Percentiles rank a stretch among this genome's conserved stretches.
These are phyloP conservation scores for Clostera curtula DNA, from an alignment of 2,888 invertebrate species.

Conservation along the genomic window DNA sequence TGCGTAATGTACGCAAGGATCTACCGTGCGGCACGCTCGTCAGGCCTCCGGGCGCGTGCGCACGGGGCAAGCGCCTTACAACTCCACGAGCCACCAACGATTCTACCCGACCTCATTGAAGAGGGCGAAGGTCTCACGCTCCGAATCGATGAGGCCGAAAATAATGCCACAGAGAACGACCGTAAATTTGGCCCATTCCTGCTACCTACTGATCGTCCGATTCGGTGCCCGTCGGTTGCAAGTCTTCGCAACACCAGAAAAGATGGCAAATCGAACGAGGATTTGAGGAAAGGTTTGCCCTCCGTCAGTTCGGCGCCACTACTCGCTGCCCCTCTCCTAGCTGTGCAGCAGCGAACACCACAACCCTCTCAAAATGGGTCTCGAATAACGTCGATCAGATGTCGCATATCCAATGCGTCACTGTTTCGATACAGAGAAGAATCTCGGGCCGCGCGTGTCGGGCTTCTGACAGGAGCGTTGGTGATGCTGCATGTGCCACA, in stretches of 20 bases:
- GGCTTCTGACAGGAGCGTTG: constrained; percentile 77
- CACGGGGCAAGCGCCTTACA: constrained; percentile 69
- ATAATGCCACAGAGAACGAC: constrained; percentile 34
- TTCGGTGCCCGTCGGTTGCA: constrained; percentile 63
- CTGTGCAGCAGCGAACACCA: constrained; percentile 52
- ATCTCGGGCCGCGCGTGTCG: constrained; percentile 89
- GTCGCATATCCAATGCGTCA: constrained; percentile 88
- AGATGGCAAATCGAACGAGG: constrained; percentile 57
- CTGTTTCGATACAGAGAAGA: constrained; percentile 91
- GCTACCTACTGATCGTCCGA: constrained; percentile 57
- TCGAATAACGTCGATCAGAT: constrained; percentile 83
- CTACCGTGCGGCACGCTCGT: constrained; percentile 84
- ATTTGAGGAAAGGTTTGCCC: constrained; percentile 54
- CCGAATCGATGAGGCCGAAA: constrained; percentile 55
- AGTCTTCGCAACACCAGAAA: constrained; percentile 57
- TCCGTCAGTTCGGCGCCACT: constrained; percentile 71
- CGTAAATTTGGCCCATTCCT: constrained; percentile 63
- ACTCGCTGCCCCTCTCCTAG: constrained; percentile 53
- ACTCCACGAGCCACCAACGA: constrained; percentile 59
- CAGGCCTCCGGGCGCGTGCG: constrained; percentile 69
- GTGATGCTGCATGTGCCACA: constrained; percentile 85
- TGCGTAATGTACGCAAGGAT: constrained; percentile 84
- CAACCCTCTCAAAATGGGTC: constrained; percentile 67
- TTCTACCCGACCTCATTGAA: constrained; percentile 55
- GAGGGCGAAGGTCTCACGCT: constrained; percentile 63